Percentiles rank a stretch among this genome's conserved stretches.
Evolutionary conservation across 2,888 invertebrate genomes (phyloP).

Genomic region (Ennomos quercinarius): DNA sequence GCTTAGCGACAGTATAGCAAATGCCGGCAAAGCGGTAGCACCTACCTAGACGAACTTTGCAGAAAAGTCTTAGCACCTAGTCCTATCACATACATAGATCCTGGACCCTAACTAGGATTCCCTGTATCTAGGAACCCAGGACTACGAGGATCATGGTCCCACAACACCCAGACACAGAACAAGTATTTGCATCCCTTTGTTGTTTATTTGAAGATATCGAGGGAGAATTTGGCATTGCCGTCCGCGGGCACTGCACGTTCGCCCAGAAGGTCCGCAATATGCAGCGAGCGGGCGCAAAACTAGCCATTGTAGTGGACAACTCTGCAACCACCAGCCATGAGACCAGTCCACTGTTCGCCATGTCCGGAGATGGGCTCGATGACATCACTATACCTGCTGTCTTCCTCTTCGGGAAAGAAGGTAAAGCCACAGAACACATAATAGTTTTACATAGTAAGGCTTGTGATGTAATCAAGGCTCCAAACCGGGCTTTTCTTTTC

Average conservation of each 20-base stretch:
- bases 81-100: too few relatives aligned
- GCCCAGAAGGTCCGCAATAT: constrained; percentile 95
- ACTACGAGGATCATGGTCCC: too few relatives aligned
- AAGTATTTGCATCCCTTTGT: neutral
- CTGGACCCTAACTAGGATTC: too few relatives aligned
- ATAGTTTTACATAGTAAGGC: too few relatives aligned
- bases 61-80: too few relatives aligned
- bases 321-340: constrained; percentile 90
- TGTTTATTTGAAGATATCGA: constrained; percentile 66
- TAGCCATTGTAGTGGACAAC: constrained; percentile 95
- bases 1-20: too few relatives aligned
- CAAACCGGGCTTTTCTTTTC: too few relatives aligned
- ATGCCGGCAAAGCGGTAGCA: too few relatives aligned
- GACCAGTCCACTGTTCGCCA: constrained; percentile 95
- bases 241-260: constrained; percentile 97
- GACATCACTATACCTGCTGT: constrained; percentile 96
- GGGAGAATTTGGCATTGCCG: constrained; percentile 93
- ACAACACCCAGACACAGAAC: neutral
- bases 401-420: constrained; percentile 94
- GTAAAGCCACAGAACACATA: constrained; percentile 47
- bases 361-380: constrained; percentile 97
- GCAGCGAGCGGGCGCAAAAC: constrained; percentile 92
- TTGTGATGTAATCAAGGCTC: too few relatives aligned
- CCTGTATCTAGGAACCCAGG: too few relatives aligned
- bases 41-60: too few relatives aligned